Conservation (phyloP, 2,797 vertebrate genomes). For the Triplophysa yarkandensis region DNA sequence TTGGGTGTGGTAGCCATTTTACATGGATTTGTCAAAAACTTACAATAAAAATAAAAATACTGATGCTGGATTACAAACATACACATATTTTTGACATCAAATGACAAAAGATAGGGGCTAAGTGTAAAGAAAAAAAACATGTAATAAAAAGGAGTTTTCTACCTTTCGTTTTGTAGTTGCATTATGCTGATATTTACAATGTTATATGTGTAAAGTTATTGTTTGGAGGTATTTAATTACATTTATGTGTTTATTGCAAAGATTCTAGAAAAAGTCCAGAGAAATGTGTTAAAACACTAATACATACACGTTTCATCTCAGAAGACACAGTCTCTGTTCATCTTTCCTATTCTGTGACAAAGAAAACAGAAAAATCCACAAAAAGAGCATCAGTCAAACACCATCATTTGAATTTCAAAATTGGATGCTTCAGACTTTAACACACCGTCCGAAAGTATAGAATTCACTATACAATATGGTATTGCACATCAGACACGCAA, state of each 20-base stretch:
- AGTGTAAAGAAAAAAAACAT: not conserved
- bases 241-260: not conserved
- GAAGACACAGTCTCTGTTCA: conserved; percentile 28
- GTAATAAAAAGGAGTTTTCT: not conserved
- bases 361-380: conserved; percentile 41
- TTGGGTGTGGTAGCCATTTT: not conserved
- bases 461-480: conserved; percentile 10
- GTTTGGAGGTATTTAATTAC: not conserved
- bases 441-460: conserved; percentile 10
- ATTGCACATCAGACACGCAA: conserved; percentile 29
- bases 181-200: not conserved
- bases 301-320: conserved; percentile 26
- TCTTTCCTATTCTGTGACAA: conserved; percentile 31
- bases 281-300: not conserved
- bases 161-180: not conserved
- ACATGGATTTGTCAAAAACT: not conserved
- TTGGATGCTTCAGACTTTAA: not conserved
- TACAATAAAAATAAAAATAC: not conserved
- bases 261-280: no score
- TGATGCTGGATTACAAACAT: not conserved
- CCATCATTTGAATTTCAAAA: not conserved
- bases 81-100: not conserved
- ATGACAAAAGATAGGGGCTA: not conserved
- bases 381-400: conserved; percentile 27
- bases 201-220: not conserved